Evolutionary conservation across 2,797 vertebrate genomes (phyloP).

Genomic region (Chanos chanos): DNA sequence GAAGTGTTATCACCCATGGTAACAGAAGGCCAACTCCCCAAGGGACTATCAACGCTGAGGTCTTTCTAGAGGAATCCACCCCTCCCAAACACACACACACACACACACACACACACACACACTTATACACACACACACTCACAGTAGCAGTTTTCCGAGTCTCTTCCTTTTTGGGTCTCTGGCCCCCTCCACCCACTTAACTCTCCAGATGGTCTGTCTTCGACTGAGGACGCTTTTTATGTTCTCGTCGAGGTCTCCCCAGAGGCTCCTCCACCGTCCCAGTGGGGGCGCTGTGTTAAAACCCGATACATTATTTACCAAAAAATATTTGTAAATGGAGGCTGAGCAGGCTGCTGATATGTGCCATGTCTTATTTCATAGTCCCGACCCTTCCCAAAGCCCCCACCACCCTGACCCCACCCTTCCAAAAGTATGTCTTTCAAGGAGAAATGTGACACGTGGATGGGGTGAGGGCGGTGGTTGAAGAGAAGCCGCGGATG

Average conservation of each 20-base stretch:
- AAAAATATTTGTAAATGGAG: conserved; percentile 84
- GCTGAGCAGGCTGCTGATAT: conserved; percentile 54
- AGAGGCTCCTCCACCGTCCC: conserved; percentile 67
- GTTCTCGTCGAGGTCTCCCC: conserved; percentile 62
- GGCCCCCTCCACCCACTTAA: conserved; percentile 40
- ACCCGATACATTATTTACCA: conserved; percentile 73
- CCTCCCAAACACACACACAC: conserved; percentile 17
- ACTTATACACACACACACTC: conserved; percentile 1
- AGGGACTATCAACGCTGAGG: conserved; percentile 41
- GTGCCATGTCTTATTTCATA: conserved; percentile 42
- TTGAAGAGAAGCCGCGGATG: conserved; percentile 41
- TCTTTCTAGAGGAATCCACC: conserved; percentile 41
- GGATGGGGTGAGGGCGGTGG: conserved; percentile 13
- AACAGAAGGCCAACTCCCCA: conserved; percentile 65
- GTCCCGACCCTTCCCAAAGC: too few species aligned
- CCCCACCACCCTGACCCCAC: too few species aligned
- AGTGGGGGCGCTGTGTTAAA: conserved; percentile 75
- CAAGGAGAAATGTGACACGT: conserved; percentile 47
- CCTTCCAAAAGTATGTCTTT: conserved; percentile 30
- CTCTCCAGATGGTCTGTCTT: conserved; percentile 70
- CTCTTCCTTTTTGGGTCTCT: conserved; percentile 6
- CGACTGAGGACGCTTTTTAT: conserved; percentile 59
- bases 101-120: neutral
- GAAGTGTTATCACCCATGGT: conserved; percentile 49
- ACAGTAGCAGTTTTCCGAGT: conserved; percentile 4